Evolutionary conservation across 2,888 invertebrate species (phyloP), one percentile per base, ranked within the genome.

Genomic region (Mellilla xanthometata): DNA sequence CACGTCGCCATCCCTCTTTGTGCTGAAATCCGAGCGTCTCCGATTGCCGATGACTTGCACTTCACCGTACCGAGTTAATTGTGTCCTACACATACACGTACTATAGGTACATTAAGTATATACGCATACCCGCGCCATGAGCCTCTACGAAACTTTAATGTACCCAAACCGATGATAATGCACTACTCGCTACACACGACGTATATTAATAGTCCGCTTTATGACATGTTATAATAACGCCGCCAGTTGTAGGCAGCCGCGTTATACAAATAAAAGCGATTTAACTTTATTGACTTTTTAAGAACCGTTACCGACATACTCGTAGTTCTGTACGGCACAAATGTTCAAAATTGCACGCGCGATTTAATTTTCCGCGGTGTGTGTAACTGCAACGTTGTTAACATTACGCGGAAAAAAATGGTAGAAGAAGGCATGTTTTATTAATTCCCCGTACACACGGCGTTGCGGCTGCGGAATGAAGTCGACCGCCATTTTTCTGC

Each of bases 401-500:
- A 76, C 70, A 73, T 80, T 81, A 81, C 81, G 76, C 56, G 71
- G 74, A 76, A 84, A 81, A 82, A 82, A 77, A 67, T 71, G 66
- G 71, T 72, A 80, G 74, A 81, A 81, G 79, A 84, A 80, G 74
- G 79, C 78, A 81, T 85, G 83, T 84, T 86, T 89, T 88, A 88
- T 89, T 88, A 86, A 88, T 87, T 87, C 87, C 72, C 71, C 78
- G 83, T 87, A 87, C 80, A 81, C 75, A 80, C 74, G 75, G 73
- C 73, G 69, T 67, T 65, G 71, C 68, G 65, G 66, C 65, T 69
- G 76, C 73, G 82, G 85, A 85, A 86, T 86, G 86, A 72, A 86
- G 80, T 72, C 75, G 74, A 81, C 81, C 84, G 89, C 87, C 87
- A 87, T 88, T 88, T 89, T 89, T 89, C 86, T 88, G 87, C 88